These are phyloP conservation scores for Karalla daura DNA, from an alignment of 2,797 vertebrate species.

Conservation along the genomic window DNA sequence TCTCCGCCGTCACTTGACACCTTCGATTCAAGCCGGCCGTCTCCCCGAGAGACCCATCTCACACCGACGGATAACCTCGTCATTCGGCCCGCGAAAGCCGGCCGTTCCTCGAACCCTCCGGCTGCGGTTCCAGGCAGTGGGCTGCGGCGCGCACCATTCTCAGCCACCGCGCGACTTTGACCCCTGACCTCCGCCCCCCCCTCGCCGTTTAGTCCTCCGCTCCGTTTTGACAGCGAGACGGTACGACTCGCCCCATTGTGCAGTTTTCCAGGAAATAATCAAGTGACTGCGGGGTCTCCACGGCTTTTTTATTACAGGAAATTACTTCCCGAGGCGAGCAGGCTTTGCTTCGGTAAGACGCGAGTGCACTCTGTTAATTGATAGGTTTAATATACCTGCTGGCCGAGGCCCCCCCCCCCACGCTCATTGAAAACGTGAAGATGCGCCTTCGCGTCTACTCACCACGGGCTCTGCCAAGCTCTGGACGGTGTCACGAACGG, in stretches of 20 bases:
- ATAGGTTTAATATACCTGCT: background rate
- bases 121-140: no score
- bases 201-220: background rate
- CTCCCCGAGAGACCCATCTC: no score
- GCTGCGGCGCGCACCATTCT: no score
- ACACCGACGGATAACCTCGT: no score
- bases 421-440: background rate
- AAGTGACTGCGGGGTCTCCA: background rate
- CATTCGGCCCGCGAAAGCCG: background rate
- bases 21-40: no score
- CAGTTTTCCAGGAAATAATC: conserved; percentile 1
- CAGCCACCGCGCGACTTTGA: background rate
- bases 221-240: background rate
- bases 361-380: background rate
- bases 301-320: background rate
- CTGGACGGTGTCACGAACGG: no score
- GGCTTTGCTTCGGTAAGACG: no score
- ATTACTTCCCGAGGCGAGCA: background rate
- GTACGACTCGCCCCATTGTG: background rate
- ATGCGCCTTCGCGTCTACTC: background rate
- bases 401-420: background rate
- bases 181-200: background rate
- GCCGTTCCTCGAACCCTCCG: background rate
- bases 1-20: no score
- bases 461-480: background rate